Conservation (phyloP, 2,888 invertebrate genomes). For the Chironomus riparius region DNA sequence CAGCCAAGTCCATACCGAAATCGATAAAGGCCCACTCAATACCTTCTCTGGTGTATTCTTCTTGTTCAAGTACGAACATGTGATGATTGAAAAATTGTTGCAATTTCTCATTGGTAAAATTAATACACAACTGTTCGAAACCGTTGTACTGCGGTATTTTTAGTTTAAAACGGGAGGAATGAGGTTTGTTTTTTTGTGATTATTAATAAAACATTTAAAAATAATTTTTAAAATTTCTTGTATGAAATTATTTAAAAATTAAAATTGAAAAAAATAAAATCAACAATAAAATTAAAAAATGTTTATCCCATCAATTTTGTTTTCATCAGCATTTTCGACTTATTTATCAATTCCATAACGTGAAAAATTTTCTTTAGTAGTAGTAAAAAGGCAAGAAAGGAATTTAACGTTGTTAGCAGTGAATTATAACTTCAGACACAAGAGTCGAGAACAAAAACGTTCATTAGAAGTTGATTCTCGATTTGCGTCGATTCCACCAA, state of each 20-base stretch:
- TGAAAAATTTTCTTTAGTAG: too few species aligned
- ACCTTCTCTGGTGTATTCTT: constrained; percentile 89
- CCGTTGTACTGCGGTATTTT: constrained; percentile 64
- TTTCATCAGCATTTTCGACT: too few species aligned
- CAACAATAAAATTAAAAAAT: too few species aligned
- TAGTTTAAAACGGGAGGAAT: constrained; percentile 29
- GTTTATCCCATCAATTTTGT: too few species aligned
- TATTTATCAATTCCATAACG: too few species aligned
- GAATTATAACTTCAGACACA: too few species aligned
- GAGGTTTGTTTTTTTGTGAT: neutral
- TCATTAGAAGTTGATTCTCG: too few species aligned
- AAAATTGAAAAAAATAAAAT: too few species aligned
- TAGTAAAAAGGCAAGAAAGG: too few species aligned
- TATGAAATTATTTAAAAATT: neutral
- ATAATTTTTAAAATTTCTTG: neutral
- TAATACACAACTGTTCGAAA: constrained; percentile 97
- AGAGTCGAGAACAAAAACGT: too few species aligned
- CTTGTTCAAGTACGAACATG: constrained; percentile 97
- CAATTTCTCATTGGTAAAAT: constrained; percentile 95
- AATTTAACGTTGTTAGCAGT: too few species aligned
- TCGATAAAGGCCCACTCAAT: constrained; percentile 95
- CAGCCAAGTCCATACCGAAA: constrained; percentile 93
- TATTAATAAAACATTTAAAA: neutral
- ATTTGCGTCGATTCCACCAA: too few species aligned
- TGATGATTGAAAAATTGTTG: constrained; percentile 99